Evolutionary conservation across 2,888 invertebrate genomes (phyloP), one percentile per base, ranked within the genome.

Genomic region (Hirtodrosophila trivittata): DNA sequence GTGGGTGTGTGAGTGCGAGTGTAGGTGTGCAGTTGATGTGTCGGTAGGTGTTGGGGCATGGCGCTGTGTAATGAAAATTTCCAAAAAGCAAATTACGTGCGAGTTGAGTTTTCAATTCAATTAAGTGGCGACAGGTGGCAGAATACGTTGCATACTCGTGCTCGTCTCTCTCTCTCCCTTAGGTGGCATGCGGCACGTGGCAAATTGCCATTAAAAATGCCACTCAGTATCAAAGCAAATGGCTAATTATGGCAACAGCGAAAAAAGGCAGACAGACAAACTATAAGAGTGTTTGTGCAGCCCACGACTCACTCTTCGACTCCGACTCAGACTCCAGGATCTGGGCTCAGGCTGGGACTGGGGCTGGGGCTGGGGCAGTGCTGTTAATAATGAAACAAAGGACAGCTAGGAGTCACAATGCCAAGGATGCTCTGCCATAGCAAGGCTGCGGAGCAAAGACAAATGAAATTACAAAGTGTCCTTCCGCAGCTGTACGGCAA

Each of bases 31-130:
- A 3, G n/a, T 33, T n/a, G n/a, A 51, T 9, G 54, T 26, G 18
- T 5, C 5, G 18, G 18, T 5, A 33, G 55, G 52, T 42, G 73
- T 67, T 50, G 55, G 55, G 46, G 28, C 60, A 39, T 65, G 59
- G 3, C 33, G 52, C 41, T 57, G 66, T 41, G 62, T 63, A 83
- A 83, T 83, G 75, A 78, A 77, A 59, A 75, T 77, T 84, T 59
- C 70, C 43, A 56, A 60, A 72, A 76, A 71, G 71, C 80, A 68
- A 78, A 76, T 80, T 78, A 72, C 75, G 81, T 84, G 84, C 77
- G 54, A 73, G 73, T 62, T 62, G 76, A 68, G 82, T 76, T 76
- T 66, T 66, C 77, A 84, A 81, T 81, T 81, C 85, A 84, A 81
- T 81, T 81, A 84, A 75, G 81, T 75, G 84, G 54, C 66, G 64